Evolutionary conservation across 2,797 vertebrate genomes (phyloP).

Genomic region (Geotrypetes seraphini): DNA sequence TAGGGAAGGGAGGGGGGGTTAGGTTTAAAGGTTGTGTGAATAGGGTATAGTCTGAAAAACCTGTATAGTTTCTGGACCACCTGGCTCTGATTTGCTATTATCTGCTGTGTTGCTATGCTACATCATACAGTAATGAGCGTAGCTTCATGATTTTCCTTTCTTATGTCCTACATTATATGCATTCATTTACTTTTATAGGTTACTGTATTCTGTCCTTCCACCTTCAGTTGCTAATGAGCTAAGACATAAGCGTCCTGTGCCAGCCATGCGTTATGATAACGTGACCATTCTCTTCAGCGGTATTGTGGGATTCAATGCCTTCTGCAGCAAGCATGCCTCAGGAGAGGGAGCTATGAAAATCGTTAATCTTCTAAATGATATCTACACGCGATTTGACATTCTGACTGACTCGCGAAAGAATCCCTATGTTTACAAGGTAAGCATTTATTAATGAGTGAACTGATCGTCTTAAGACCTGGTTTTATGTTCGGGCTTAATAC

Average conservation of each 20-base stretch:
- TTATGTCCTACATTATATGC: neutral
- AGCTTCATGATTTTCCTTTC: slow-evolving; percentile 1
- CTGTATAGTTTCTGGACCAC: too few relatives aligned
- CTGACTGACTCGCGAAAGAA: slow-evolving; percentile 93
- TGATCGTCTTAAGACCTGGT: too few relatives aligned
- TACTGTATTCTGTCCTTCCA: slow-evolving; percentile 92
- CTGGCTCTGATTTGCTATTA: too few relatives aligned
- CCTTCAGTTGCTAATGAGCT: slow-evolving; percentile 95
- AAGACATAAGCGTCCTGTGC: slow-evolving; percentile 89
- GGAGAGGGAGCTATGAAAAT: slow-evolving; percentile 98
- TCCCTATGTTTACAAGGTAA: slow-evolving; percentile 95
- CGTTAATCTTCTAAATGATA: slow-evolving; percentile 93
- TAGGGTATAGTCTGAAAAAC: too few relatives aligned
- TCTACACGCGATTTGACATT: slow-evolving; percentile 96
- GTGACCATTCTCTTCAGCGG: slow-evolving; percentile 96
- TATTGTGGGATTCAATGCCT: slow-evolving; percentile 91
- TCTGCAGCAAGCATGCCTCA: slow-evolving; percentile 95
- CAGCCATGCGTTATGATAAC: slow-evolving; percentile 93
- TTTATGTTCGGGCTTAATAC: too few relatives aligned
- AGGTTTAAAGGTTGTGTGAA: too few relatives aligned
- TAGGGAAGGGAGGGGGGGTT: too few relatives aligned
- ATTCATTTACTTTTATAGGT: slow-evolving; percentile 39
- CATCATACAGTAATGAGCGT: too few relatives aligned
- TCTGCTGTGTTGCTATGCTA: too few relatives aligned
- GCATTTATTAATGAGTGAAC: slow-evolving; percentile 4